Conservation (phyloP, 2,113 vertebrate genomes). For the Stigmatopora argus region DNA sequence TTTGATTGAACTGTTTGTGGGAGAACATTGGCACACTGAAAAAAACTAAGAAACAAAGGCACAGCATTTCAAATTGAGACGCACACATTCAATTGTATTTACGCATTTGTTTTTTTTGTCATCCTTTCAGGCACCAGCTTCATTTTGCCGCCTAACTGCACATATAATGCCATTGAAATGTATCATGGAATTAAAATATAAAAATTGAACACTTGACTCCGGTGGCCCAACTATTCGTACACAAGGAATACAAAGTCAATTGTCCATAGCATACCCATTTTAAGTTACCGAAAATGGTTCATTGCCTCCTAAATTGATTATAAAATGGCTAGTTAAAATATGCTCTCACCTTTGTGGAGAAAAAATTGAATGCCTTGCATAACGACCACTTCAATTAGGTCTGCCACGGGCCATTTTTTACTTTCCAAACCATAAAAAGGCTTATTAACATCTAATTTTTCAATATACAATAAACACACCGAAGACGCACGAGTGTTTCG, state of each 20-base stretch:
- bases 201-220: no score
- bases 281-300: neutral
- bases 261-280: neutral
- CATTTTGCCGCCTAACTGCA: neutral
- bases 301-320: neutral
- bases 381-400: neutral
- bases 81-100: neutral
- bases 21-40: constrained; percentile 2
- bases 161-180: neutral
- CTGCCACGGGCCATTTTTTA: neutral
- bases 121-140: constrained; percentile 1
- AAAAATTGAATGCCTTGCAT: neutral
- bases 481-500: neutral
- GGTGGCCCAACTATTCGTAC: no score
- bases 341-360: neutral
- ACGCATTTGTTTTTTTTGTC: neutral
- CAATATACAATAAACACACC: neutral
- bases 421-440: neutral
- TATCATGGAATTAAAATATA: constrained; percentile 8
- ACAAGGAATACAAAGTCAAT: neutral
- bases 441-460: neutral
- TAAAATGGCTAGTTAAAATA: neutral
- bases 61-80: constrained; percentile 11
- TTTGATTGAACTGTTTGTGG: neutral
- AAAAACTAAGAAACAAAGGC: neutral